phyloP scores from a whole-genome alignment of 2,113 vertebrate genomes.

The Elgaria multicarinata region DNA sequence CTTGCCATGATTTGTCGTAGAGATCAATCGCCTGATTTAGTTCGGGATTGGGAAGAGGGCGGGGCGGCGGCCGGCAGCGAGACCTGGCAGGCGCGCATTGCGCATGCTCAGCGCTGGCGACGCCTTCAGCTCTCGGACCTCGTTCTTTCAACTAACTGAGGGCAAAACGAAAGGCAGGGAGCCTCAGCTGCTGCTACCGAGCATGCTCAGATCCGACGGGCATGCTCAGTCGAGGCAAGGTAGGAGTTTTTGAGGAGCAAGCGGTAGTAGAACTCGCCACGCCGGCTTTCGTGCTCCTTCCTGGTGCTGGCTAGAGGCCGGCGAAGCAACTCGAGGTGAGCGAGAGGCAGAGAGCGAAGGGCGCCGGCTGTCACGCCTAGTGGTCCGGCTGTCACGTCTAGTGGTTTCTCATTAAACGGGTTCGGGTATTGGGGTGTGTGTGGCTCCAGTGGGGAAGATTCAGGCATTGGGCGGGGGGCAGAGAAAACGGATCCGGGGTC shows the following conservation, averaged over 20 bases:
- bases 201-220: conserved; percentile 40
- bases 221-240: background rate
- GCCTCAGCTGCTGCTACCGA: background rate
- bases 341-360: background rate
- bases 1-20: background rate
- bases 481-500: background rate
- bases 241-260: background rate
- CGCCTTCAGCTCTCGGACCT: background rate
- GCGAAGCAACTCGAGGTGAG: background rate
- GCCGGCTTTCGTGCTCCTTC: conserved; percentile 38
- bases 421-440: too few species aligned
- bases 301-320: background rate
- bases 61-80: rapidly evolving
- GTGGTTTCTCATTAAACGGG: too few species aligned
- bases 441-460: background rate
- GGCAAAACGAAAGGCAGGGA: background rate
- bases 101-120: background rate
- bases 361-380: background rate
- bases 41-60: too few species aligned
- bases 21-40: background rate
- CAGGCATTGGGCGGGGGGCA: background rate
- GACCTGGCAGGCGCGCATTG: background rate
- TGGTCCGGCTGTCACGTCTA: background rate
- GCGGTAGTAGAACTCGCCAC: background rate
- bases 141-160: background rate